Evolutionary conservation across 53 echinoderm and acorn worm species (phyloP).

Genomic region (Temnopleurus reevesii): DNA sequence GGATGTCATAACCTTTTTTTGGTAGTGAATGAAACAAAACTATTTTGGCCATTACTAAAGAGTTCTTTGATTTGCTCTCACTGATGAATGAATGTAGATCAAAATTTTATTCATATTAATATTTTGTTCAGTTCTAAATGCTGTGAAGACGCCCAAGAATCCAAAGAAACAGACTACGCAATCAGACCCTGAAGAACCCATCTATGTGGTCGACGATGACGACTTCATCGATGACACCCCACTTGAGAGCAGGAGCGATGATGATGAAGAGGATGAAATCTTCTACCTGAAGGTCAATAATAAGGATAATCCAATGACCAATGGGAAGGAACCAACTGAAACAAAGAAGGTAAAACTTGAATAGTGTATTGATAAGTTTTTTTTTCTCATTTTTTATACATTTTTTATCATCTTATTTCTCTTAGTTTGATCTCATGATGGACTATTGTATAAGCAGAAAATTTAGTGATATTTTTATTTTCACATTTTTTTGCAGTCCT

Average conservation of each 20-base stretch:
- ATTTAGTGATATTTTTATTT: too few species aligned
- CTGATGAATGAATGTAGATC: too few species aligned
- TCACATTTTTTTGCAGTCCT: too few species aligned
- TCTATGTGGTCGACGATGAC: constrained; percentile 64
- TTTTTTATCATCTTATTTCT: too few species aligned
- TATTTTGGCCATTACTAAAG: too few species aligned
- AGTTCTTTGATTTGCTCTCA: too few species aligned
- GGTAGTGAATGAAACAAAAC: not conserved
- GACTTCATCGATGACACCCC: constrained; percentile 81
- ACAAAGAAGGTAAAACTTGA: not conserved
- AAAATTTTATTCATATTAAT: too few species aligned
- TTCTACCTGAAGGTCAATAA: constrained; percentile 60
- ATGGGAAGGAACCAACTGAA: not conserved
- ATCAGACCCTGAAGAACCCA: constrained; percentile 12
- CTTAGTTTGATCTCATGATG: too few species aligned
- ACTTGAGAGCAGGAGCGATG: constrained; percentile 44
- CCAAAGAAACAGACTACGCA: not conserved
- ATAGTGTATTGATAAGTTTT: too few species aligned
- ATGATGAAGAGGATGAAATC: constrained; percentile 65
- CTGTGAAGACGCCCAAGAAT: constrained; percentile 41
- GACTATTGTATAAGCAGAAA: too few species aligned
- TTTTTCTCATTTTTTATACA: too few species aligned
- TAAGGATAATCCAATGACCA: constrained; percentile 31
- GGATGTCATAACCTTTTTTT: too few species aligned
- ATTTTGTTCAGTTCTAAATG: not conserved